Base-by-base conservation (phyloP, 2,797 vertebrate species). In the Pipistrellus kuhlii region DNA sequence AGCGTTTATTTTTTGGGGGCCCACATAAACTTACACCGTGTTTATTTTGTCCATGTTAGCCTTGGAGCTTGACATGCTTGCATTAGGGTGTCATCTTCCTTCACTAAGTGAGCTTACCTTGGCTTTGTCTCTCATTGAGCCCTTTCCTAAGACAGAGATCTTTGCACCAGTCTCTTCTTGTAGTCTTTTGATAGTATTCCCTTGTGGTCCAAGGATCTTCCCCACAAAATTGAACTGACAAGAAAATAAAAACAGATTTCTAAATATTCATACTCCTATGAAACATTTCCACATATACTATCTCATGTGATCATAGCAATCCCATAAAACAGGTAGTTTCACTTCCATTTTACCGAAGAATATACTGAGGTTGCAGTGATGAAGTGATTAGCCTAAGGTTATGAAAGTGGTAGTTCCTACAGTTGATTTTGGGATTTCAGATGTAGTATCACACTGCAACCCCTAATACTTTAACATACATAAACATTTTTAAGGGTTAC, bases 111-210 rank as follows among this genome's bases (percentile, higher is more conserved):
- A n/a, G 85, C 95, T 95, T 96, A 99, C 99, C 99, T 99, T 99
- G 76, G 98, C 98, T 97, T 99, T 99, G 90, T 99, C 99, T 96
- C 99, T 99, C 99, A 99, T 99, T 0, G 99, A 99, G 0, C 99
- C 99, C 96, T 99, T 99, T 0, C 99, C 99, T 93, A 99, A 98
- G 51, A 99, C 99, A 0, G 99, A 99, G 87, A 99, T 99, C 97
- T 99, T 99, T 27, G 99, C 99, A 53, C 99, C 99, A 0, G 99
- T 99, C 91, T 99, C 99, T 77, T 99, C 99, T 96, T 99, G 99
- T 12, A 99, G 98, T 81, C 99, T 99, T 96, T 99, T 99, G 95
- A 99, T 99, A 78, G 99, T 99, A 98, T 99, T 99, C n/a, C 99
- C 99, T 97, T 99, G 99, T 20, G 99, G 99, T 91, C 99, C 99